phyloP scores from a whole-genome alignment of 1,140 invertebrate genomes.

The Rhopalosiphum maidis region DNA sequence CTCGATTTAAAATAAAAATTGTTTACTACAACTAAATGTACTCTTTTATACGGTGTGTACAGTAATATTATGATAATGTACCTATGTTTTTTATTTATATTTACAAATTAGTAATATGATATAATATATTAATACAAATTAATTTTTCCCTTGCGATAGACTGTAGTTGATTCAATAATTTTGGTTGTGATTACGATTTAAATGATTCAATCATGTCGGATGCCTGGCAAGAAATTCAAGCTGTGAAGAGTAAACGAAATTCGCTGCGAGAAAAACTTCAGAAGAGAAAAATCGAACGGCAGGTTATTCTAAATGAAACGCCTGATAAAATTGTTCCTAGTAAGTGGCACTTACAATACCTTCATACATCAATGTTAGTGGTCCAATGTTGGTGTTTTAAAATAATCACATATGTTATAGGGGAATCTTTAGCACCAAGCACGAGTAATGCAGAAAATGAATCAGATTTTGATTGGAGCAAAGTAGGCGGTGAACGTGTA shows the following conservation, averaged over 20 bases:
- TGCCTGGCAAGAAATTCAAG: constrained; percentile 83
- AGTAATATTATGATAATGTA: not conserved
- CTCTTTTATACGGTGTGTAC: not conserved
- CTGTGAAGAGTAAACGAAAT: constrained; percentile 87
- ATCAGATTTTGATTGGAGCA: constrained; percentile 56
- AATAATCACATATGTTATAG: not conserved
- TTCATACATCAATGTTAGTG: not conserved
- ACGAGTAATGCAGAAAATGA: constrained; percentile 63
- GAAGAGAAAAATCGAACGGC: constrained; percentile 87
- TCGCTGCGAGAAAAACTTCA: constrained; percentile 86
- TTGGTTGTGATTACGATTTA: not conserved
- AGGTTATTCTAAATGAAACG: constrained; percentile 68
- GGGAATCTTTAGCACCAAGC: not conserved
- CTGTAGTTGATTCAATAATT: not conserved
- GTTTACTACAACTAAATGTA: not conserved
- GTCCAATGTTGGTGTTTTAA: not conserved
- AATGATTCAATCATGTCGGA: constrained; percentile 68
- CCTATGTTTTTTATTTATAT: not conserved
- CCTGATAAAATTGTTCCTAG: not conserved
- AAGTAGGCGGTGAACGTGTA: constrained; percentile 70
- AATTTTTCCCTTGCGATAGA: not conserved
- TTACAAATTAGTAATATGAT: not conserved
- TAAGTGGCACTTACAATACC: not conserved
- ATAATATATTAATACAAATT: not conserved
- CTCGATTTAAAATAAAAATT: not conserved